Percentiles rank a stretch among this genome's conserved stretches.
Evolutionary conservation across 2,888 invertebrate genomes (phyloP).

Genomic region (Temnothorax unifasciatus): DNA sequence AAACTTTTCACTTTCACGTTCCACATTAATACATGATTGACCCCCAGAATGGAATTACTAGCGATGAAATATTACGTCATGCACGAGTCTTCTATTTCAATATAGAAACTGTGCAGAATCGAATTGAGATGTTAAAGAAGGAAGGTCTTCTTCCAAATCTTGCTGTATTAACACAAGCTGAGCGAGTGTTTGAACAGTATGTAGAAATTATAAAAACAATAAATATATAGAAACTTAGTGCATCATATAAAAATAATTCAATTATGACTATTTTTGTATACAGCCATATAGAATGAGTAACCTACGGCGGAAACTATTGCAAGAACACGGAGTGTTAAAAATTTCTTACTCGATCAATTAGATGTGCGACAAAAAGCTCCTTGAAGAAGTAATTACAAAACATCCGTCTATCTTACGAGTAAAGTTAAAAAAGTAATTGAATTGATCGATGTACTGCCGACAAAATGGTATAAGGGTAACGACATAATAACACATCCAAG

Average conservation of each 20-base stretch:
- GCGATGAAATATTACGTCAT: slow-evolving; percentile 18
- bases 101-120: background rate
- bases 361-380: background rate
- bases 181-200: slow-evolving; percentile 8
- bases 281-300: background rate
- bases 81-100: slow-evolving; percentile 12
- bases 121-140: slow-evolving; percentile 9
- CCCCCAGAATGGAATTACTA: slow-evolving; percentile 39
- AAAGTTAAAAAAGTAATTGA: background rate
- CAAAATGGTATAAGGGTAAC: slow-evolving; percentile 21
- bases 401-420: slow-evolving; percentile 3
- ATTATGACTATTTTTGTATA: background rate
- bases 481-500: slow-evolving; percentile 13
- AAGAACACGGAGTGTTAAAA: background rate
- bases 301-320: background rate
- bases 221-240: background rate
- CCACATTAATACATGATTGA: too few relatives aligned
- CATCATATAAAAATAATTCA: background rate
- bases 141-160: background rate
- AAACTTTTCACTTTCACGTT: too few relatives aligned
- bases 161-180: background rate
- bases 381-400: background rate
- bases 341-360: slow-evolving; percentile 23
- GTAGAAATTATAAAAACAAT: background rate
- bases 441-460: slow-evolving; percentile 24